phyloP scores from a whole-genome alignment of 2,113 vertebrate genomes.

The Parotia lawesii region DNA sequence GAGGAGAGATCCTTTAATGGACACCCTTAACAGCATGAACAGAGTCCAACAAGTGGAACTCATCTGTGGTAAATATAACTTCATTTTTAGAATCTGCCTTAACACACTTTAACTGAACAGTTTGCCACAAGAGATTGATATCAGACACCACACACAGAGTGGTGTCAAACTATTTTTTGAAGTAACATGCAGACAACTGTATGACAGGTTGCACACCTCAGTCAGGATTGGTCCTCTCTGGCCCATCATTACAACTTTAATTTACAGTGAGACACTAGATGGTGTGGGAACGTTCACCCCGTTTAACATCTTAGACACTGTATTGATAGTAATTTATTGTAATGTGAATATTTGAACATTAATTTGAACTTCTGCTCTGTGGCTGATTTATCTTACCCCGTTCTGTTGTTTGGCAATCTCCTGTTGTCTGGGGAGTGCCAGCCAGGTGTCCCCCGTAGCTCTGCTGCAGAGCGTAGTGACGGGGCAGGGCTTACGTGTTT shows the following conservation, averaged over 20 bases:
- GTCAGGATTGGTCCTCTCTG: background rate
- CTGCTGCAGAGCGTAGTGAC: background rate
- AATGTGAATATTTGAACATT: background rate
- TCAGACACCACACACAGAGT: too few relatives aligned
- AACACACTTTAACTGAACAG: background rate
- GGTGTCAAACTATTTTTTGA: background rate
- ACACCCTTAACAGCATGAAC: slow-evolving; percentile 84
- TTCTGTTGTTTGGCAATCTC: background rate
- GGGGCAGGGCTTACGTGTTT: background rate
- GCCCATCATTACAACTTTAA: background rate
- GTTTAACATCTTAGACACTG: background rate
- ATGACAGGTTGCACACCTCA: background rate
- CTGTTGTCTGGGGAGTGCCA: background rate
- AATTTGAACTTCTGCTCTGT: background rate
- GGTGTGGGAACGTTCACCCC: background rate
- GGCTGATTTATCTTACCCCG: background rate
- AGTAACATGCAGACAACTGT: background rate
- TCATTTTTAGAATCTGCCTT: background rate
- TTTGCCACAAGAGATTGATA: background rate
- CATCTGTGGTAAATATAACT: slow-evolving; percentile 83
- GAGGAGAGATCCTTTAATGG: slow-evolving; percentile 85
- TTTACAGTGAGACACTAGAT: background rate
- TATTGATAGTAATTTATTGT: background rate
- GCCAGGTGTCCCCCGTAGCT: background rate
- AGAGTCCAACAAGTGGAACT: slow-evolving; percentile 91